A percentile compares a stretch with the other conserved stretches of the same genome.
phyloP scores from a whole-genome alignment of 2,888 invertebrate genomes.

The Nomada goodeniana region DNA sequence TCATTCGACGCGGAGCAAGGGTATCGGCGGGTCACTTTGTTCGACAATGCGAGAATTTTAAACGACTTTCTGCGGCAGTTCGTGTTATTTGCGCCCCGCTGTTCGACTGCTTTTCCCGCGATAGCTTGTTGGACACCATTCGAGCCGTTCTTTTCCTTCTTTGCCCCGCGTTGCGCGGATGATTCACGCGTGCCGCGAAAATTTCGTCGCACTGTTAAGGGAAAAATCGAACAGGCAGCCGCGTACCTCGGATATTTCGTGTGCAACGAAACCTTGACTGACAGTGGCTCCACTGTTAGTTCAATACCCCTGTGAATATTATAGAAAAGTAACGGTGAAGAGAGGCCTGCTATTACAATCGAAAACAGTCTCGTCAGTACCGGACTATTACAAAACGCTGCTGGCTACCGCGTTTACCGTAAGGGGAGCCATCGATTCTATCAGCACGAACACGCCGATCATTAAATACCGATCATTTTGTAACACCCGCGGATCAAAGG shows the following conservation, averaged over 20 bases:
- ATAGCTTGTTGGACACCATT: no score
- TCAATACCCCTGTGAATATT: no score
- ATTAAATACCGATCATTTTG: slow-evolving; percentile 20
- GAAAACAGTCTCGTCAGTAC: not conserved
- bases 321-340: not conserved
- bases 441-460: not conserved
- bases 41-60: not conserved
- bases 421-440: not conserved
- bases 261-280: no score
- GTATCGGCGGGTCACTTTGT: not conserved
- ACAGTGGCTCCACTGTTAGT: no score
- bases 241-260: no score
- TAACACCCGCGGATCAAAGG: not conserved
- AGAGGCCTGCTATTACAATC: not conserved
- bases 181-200: no score
- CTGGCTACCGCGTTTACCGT: slow-evolving; percentile 20
- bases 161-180: no score
- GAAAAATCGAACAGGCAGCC: no score
- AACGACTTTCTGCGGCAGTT: not conserved
- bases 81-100: slow-evolving; percentile 1
- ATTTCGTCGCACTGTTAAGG: no score
- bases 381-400: not conserved
- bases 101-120: no score
- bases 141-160: no score
- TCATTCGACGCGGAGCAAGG: not conserved